A percentile compares a stretch with the other conserved stretches of the same genome.
phyloP scores from a whole-genome alignment of 2,797 vertebrate species.

The Calcarius lapponicus region DNA sequence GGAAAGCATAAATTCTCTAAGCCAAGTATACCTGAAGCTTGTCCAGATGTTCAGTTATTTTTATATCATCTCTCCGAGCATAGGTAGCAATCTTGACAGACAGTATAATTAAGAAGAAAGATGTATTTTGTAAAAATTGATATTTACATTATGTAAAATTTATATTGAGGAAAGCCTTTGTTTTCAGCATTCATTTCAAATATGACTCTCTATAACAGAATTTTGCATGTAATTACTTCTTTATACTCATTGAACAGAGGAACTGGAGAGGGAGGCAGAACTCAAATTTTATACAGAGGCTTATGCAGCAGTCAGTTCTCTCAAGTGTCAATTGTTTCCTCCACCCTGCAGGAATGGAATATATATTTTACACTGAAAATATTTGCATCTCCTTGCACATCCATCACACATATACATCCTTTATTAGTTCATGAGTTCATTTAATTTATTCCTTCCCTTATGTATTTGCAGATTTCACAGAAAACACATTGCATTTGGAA shows the following conservation, averaged over 20 bases:
- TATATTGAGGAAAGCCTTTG: background rate
- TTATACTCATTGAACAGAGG: background rate
- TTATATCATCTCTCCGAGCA: background rate
- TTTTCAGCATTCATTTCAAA: background rate
- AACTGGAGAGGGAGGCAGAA: background rate
- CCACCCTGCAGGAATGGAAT: background rate
- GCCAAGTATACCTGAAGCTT: background rate
- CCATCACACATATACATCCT: background rate
- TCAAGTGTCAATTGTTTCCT: background rate
- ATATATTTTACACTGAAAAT: background rate
- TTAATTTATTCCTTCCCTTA: background rate
- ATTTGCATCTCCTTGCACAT: background rate
- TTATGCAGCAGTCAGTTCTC: background rate
- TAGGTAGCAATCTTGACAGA: background rate
- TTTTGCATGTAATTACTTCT: background rate
- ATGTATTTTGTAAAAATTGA: background rate
- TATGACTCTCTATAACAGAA: background rate
- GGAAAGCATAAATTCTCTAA: background rate
- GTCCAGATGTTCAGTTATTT: background rate
- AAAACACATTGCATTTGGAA: background rate
- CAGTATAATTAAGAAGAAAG: background rate
- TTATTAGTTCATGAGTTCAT: background rate
- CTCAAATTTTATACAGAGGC: background rate
- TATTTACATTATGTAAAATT: background rate
- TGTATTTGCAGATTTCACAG: background rate